Conservation (phyloP, 2,888 invertebrate species). For the Agrypnus murinus region DNA sequence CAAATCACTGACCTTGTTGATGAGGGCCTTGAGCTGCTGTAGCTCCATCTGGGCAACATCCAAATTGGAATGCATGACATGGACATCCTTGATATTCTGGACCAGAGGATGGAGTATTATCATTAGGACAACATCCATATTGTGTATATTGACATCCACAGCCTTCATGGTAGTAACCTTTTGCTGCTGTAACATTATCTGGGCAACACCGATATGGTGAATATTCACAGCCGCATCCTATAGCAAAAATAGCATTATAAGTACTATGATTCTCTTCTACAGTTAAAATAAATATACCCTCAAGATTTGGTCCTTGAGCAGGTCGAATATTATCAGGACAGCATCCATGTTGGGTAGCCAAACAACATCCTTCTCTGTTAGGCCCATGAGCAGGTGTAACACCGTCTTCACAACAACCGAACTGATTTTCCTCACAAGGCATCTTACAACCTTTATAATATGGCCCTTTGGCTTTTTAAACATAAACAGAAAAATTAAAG, state of each 20-base stretch:
- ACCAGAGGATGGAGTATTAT: constrained; percentile 83
- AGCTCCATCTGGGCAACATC: constrained; percentile 91
- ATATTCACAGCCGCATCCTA: constrained; percentile 86
- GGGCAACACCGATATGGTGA: constrained; percentile 90
- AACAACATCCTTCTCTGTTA: constrained; percentile 87
- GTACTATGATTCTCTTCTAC: neutral
- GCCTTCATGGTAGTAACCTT: constrained; percentile 86
- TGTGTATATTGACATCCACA: constrained; percentile 85
- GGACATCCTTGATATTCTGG: constrained; percentile 87
- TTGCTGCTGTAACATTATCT: constrained; percentile 85
- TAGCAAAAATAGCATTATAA: constrained; percentile 50
- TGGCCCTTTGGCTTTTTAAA: constrained; percentile 77
- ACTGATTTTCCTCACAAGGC: constrained; percentile 79
- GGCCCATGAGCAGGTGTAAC: constrained; percentile 90
- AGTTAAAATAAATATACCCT: constrained; percentile 69
- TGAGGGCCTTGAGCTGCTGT: constrained; percentile 84
- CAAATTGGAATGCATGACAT: constrained; percentile 90
- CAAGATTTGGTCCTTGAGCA: constrained; percentile 85
- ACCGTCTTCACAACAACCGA: constrained; percentile 92
- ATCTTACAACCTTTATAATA: constrained; percentile 84
- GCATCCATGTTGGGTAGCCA: constrained; percentile 85
- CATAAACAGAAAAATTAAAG: constrained; percentile 28
- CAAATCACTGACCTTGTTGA: constrained; percentile 73
- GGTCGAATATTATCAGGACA: constrained; percentile 91
- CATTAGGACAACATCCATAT: constrained; percentile 91